Evolutionary conservation across 2,888 invertebrate genomes (phyloP).

Genomic region (Rambutsinella grinnellia): DNA sequence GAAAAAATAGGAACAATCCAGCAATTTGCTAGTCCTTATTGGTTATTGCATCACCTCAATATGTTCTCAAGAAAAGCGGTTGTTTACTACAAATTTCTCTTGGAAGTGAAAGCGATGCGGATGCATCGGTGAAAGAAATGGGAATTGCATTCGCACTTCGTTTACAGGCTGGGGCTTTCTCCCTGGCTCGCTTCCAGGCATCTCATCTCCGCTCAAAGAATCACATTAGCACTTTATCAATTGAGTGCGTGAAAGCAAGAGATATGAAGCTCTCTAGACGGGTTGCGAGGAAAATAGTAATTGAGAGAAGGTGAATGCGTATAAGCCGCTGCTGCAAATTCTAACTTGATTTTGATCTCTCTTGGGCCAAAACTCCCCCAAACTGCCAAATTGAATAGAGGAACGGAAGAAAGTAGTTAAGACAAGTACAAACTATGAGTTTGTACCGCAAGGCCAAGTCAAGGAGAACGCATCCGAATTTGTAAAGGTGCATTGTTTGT

Average conservation of each 20-base stretch:
- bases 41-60: neutral
- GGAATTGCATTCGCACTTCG: neutral
- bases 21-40: neutral
- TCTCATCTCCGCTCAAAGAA: neutral
- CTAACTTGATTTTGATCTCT: slow-evolving; percentile 18
- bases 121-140: too few relatives aligned
- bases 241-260: neutral
- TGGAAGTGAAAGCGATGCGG: neutral
- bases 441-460: neutral
- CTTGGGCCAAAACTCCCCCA: slow-evolving; percentile 10
- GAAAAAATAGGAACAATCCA: neutral
- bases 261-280: neutral
- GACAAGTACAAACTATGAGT: neutral
- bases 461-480: neutral
- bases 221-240: neutral
- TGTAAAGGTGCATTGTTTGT: neutral
- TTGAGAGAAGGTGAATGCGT: neutral
- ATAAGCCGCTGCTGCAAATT: neutral
- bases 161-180: neutral
- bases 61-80: neutral
- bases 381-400: neutral
- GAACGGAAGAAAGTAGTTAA: neutral
- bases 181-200: neutral
- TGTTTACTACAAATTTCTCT: neutral
- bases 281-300: neutral